Evolutionary conservation across 2,888 invertebrate species (phyloP), one percentile per base, ranked within the genome.

Genomic region (Schizaphis graminum): DNA sequence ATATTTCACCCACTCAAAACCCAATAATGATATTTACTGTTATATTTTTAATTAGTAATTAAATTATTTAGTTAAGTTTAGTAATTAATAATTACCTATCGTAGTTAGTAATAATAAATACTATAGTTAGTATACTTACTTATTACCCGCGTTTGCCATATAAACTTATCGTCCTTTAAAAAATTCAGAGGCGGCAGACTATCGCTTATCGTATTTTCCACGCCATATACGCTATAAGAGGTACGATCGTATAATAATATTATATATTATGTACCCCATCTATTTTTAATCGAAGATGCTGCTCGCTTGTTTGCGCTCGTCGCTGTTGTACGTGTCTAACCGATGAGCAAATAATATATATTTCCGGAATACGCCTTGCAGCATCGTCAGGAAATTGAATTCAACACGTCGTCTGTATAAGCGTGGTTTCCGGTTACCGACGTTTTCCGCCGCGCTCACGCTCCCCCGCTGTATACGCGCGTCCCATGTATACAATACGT

Each of bases 351-450:
- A 57, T 67, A 89, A 57, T 67, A 86, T 86, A 77, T 67, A 47
- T 88, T 88, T 88, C 92, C 92, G 88, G 41, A 24, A 49, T 24
- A n/a, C 41, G 41, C 41, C 53, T 44, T 35, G 41, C 53, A 26
- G 41, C 53, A 56, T 53, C 91, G 85, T 91, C 91, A 26, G 87
- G 86, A 87, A 92, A 92, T 92, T 61, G 86, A 87, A 92, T 92
- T 92, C 88, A 49, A 77, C 67, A 88, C 44, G 13, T 10, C 77
- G 61, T 67, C 24, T 49, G 35, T 26, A 3, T 35, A 5, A 26
- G n/a, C 85, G 88, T 28, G 67, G 88, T 92, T 92, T 88, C 88
- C 92, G 28, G 67, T 92, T 92, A 49, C 88, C 77, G 88, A 85
- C 28, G 35, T 84, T 91, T 57, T 86, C 11, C 56, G 28, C 44